Conservation (phyloP, 2,797 vertebrate genomes). For the Halcyon leucocephala region DNA sequence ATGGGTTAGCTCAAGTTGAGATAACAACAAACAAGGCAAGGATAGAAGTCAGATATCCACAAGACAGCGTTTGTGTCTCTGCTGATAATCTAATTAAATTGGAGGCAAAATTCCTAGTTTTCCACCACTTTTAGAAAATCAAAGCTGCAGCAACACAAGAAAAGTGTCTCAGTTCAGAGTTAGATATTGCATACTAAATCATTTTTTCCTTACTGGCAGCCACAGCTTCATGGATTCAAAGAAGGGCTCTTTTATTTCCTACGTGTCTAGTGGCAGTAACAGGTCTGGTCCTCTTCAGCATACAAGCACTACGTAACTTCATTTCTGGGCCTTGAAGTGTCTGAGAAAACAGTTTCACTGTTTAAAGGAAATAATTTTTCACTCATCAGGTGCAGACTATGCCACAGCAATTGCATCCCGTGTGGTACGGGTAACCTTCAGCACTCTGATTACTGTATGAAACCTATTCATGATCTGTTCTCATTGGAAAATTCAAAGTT, state of each 20-base stretch:
- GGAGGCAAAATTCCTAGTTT: conserved; percentile 10
- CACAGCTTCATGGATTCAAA: background rate
- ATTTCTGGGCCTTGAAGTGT: background rate
- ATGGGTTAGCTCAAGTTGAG: conserved; percentile 18
- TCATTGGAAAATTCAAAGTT: background rate
- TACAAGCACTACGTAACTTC: background rate
- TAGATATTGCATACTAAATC: background rate
- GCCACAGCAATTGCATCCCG: background rate
- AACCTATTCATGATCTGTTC: background rate
- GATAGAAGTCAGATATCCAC: conserved; percentile 29
- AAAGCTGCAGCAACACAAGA: background rate
- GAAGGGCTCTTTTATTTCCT: background rate
- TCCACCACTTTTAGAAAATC: background rate
- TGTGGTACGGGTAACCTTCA: background rate
- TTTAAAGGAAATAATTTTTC: background rate
- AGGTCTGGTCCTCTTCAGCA: background rate
- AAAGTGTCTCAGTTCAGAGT: background rate
- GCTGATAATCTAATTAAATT: conserved; percentile 42
- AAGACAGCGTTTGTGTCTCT: background rate
- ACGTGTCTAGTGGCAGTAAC: accelerated
- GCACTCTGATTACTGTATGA: background rate
- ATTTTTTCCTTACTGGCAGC: background rate
- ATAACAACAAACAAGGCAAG: conserved; percentile 33
- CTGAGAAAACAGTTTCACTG: background rate
- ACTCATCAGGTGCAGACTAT: background rate